A percentile compares a stretch with the other conserved stretches of the same genome.
phyloP scores from a whole-genome alignment of 64 coral and sea anemone genomes.

The Pachyseris speciosa region DNA sequence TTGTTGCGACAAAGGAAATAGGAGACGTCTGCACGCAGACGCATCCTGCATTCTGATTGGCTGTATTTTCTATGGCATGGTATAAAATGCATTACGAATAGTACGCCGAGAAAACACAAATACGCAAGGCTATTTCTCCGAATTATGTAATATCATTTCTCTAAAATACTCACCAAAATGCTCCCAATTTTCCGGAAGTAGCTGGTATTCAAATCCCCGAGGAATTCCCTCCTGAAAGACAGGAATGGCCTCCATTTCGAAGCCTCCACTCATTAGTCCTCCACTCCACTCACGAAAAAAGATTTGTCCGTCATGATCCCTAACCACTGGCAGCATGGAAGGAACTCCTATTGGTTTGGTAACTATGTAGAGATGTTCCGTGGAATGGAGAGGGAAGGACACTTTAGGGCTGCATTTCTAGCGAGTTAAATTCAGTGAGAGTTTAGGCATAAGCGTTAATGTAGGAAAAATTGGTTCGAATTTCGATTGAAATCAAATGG shows the following conservation, averaged over 20 bases:
- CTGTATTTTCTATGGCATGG: no score
- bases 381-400: conserved; percentile 73
- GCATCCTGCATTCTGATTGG: no score
- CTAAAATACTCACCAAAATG: conserved; percentile 78
- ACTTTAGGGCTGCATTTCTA: conserved; percentile 70
- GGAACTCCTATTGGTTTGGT: conserved; percentile 81
- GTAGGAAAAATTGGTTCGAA: no score
- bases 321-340: conserved; percentile 60
- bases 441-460: no score
- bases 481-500: no score
- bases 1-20: no score
- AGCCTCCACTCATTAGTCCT: conserved; percentile 76
- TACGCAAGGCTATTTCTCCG: no score
- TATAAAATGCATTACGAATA: no score
- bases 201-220: conserved; percentile 91
- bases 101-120: no score
- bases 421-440: neutral
- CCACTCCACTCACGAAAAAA: conserved; percentile 85
- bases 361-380: conserved; percentile 89
- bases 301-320: conserved; percentile 80
- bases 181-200: conserved; percentile 92
- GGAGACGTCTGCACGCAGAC: no score
- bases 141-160: neutral
- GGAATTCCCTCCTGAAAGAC: conserved; percentile 87
- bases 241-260: conserved; percentile 73